phyloP scores from a whole-genome alignment of 1,140 invertebrate species.

The Lamellibrachia luymesi region DNA sequence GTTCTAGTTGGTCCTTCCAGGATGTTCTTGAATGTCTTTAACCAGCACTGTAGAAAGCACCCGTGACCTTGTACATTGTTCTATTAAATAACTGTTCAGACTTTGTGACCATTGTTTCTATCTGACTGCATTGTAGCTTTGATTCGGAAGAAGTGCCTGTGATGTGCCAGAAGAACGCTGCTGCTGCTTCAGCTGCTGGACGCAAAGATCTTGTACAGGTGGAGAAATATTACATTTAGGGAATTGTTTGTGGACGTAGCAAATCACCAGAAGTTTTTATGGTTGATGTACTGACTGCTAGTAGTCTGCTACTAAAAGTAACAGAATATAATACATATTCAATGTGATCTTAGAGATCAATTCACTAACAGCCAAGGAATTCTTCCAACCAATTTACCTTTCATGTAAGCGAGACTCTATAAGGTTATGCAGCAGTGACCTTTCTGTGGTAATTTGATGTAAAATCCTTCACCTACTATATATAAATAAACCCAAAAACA shows the following conservation, averaged over 20 bases:
- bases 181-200: conserved; percentile 70
- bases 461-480: too few species aligned
- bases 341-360: too few species aligned
- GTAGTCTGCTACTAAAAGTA: too few species aligned
- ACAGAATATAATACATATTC: too few species aligned
- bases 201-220: conserved; percentile 78
- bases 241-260: neutral
- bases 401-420: too few species aligned
- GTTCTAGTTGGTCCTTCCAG: neutral
- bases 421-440: too few species aligned
- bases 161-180: conserved; percentile 80
- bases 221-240: neutral
- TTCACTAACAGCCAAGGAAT: too few species aligned
- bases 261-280: too few species aligned
- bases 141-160: conserved; percentile 62
- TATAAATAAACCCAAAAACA: too few species aligned
- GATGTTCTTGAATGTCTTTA: neutral
- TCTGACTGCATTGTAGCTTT: conserved; percentile 55
- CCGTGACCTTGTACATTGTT: neutral
- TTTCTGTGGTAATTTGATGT: too few species aligned
- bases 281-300: too few species aligned
- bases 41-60: neutral
- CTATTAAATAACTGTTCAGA: neutral
- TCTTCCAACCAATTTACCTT: too few species aligned
- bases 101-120: neutral